Base-by-base conservation (phyloP, 2,888 invertebrate species). In the Pterostichus niger region DNA sequence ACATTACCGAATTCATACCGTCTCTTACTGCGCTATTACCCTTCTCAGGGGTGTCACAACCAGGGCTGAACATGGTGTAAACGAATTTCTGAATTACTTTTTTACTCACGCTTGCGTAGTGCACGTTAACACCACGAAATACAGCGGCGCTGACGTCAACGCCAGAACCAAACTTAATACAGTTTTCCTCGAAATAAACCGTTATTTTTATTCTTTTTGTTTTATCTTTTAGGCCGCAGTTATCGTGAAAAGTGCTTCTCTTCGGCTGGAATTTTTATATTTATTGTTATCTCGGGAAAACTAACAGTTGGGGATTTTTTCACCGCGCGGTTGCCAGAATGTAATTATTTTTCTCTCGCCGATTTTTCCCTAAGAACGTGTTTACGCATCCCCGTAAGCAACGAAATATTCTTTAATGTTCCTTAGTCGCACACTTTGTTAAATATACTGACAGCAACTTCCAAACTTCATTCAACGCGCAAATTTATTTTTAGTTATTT, bases 171-270 rank as follows among this genome's bases (percentile, higher is more conserved):
- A 68, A 64, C 13, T 79, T 79, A 79, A 79, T 79, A 79, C 79
- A 79, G 79, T 68, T 79, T 73, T 68, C 79, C 31, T 79, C 52
- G 64, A 35, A 64, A 68, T 79, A 79, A 79, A 79, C 44, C 64
- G 79, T 79, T 79, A 79, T 79, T 79, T 79, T 79, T 79, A 79
- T 79, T 79, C 68, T 68, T 79, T 78, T 79, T 79, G 64, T 79
- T 79, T 79, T 79, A 79, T 79, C 79, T 79, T 79, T 79, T 68
- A 79, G 79, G 79, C 68, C 68, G 79, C 79, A 79, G 79, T 79
- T 79, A 79, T 79, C 79, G 79, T 79, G 79, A 79, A 79, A 79
- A 68, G 79, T 79, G 79, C 52, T 79, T 52, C 56, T 68, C 68
- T 52, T 64, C 68, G 52, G 13, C 49, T 35, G 52, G 31, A 79